Conservation (phyloP, 2,888 invertebrate genomes). For the Lithophane socia region DNA sequence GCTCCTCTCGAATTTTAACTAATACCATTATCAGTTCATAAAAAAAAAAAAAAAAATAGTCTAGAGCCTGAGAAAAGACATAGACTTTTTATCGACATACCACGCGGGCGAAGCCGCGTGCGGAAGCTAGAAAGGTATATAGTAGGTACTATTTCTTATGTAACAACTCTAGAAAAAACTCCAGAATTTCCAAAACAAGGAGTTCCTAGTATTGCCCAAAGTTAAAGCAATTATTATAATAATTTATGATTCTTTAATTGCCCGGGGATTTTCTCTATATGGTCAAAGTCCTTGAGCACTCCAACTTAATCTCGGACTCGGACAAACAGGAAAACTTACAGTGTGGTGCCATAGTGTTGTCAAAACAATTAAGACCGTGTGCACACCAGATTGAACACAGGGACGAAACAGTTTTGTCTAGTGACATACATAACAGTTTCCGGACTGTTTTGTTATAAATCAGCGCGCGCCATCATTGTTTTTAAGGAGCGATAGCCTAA, state of each 20-base stretch:
- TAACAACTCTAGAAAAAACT: neutral
- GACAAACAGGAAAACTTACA: slow-evolving; percentile 25
- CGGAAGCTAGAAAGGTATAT: no score
- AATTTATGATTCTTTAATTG: slow-evolving; percentile 9
- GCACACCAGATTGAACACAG: neutral
- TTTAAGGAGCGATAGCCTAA: no score
- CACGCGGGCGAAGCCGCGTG: no score
- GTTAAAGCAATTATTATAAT: neutral
- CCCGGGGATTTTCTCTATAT: neutral
- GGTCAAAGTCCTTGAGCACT: neutral
- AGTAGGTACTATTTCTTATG: neutral
- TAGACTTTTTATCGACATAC: no score
- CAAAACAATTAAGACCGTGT: neutral
- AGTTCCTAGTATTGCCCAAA: neutral
- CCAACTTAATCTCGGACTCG: neutral
- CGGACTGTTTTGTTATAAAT: no score
- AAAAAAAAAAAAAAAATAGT: no score
- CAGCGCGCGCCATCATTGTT: no score
- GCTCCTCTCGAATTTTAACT: neutral
- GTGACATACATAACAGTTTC: no score
- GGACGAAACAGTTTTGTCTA: no score
- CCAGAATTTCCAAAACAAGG: neutral
- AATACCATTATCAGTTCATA: no score
- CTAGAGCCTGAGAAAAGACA: no score
- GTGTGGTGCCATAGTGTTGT: neutral